Conservation (phyloP, 2,888 invertebrate species). For the Hirudinaria manillensis region DNA sequence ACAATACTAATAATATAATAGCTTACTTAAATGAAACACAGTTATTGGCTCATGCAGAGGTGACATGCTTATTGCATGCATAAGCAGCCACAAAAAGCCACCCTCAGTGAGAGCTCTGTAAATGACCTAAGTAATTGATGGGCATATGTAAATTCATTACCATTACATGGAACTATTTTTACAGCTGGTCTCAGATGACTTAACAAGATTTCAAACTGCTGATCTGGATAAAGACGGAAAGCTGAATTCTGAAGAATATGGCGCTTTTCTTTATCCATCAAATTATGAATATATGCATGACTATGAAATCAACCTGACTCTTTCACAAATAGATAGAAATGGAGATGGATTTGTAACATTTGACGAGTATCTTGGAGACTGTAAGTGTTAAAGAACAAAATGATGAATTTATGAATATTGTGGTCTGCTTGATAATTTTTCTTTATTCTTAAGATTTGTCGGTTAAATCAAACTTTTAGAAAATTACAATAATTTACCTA, state of each 20-base stretch:
- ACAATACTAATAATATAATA: no score
- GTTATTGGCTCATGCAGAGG: no score
- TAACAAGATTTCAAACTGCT: conserved; percentile 75
- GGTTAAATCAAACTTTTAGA: background rate
- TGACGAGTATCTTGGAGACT: conserved; percentile 60
- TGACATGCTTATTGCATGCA: no score
- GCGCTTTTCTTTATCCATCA: conserved; percentile 85
- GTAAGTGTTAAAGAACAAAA: conserved; percentile 20
- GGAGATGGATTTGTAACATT: conserved; percentile 78
- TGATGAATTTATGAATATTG: conserved; percentile 6
- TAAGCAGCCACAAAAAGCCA: no score
- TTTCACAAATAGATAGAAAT: conserved; percentile 78
- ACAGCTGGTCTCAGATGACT: conserved; percentile 66
- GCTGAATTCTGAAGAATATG: conserved; percentile 72
- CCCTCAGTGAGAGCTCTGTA: no score
- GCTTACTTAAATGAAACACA: no score
- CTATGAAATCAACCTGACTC: conserved; percentile 57
- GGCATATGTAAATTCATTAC: no score
- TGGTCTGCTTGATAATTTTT: no score
- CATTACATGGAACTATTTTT: no score
- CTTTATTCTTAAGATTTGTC: no score
- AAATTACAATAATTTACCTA: conserved; percentile 14
- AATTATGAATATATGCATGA: conserved; percentile 76
- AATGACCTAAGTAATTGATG: no score
- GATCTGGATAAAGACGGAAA: conserved; percentile 75